Percentiles rank a stretch among this genome's conserved stretches.
phyloP scores from a whole-genome alignment of 2,888 invertebrate species.

The Yponomeuta evonymella region DNA sequence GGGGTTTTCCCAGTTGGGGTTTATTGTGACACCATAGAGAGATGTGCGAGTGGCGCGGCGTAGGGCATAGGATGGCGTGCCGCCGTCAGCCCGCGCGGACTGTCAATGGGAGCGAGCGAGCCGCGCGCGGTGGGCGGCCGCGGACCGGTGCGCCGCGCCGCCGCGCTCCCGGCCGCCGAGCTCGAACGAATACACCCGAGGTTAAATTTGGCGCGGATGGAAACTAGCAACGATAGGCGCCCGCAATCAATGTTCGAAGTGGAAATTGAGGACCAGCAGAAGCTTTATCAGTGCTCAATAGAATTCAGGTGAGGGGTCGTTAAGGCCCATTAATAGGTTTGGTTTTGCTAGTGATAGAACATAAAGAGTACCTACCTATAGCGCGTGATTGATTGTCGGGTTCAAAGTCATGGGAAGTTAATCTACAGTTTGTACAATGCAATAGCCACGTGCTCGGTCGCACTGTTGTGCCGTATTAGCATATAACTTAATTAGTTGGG shows the following conservation, averaged over 20 bases:
- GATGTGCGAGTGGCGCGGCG: conserved; percentile 44
- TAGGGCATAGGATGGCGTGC: conserved; percentile 42
- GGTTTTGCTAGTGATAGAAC: too few relatives aligned
- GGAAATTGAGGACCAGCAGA: conserved; percentile 34
- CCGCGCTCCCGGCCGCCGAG: conserved; percentile 27
- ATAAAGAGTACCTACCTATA: too few relatives aligned
- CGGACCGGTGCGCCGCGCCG: conserved; percentile 35
- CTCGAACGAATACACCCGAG: conserved; percentile 23
- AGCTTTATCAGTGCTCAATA: conserved; percentile 38
- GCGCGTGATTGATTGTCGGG: too few relatives aligned
- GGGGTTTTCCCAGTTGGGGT: conserved; percentile 40
- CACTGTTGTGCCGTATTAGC: too few relatives aligned
- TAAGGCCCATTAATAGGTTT: too few relatives aligned
- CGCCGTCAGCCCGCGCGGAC: conserved; percentile 62
- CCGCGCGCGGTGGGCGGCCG: conserved; percentile 29
- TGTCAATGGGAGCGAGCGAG: conserved; percentile 45
- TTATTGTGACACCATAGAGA: conserved; percentile 40
- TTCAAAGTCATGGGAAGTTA: too few relatives aligned
- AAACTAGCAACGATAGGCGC: conserved; percentile 34
- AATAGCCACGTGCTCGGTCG: too few relatives aligned
- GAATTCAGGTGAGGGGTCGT: conserved; percentile 16
- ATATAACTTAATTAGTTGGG: too few relatives aligned
- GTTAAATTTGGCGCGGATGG: conserved; percentile 73
- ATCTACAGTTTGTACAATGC: too few relatives aligned
- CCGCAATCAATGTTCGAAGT: conserved; percentile 68